A percentile compares a stretch with the other conserved stretches of the same genome.
Evolutionary conservation across 92 coral and sea anemone species (phyloP).

Genomic region (Zoanthus gigantus): DNA sequence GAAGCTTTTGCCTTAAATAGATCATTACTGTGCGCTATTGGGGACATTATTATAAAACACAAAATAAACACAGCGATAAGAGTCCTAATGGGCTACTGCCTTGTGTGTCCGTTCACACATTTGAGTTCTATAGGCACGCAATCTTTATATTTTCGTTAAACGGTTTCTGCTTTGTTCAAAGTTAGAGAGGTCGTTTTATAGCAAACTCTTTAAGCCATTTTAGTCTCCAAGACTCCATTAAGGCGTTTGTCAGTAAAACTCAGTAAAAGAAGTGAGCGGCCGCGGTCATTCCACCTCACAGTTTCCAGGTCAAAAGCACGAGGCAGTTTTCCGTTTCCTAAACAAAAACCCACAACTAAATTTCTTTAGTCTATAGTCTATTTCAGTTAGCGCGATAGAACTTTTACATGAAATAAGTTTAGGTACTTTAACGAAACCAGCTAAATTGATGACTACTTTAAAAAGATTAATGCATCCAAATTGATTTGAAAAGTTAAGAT

Average conservation of each 20-base stretch:
- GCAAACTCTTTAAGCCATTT: background rate
- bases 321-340: background rate
- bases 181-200: background rate
- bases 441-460: background rate
- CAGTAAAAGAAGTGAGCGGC: background rate
- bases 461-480: background rate
- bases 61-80: slow-evolving; percentile 21
- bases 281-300: background rate
- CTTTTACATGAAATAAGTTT: background rate
- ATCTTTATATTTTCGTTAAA: slow-evolving; percentile 10
- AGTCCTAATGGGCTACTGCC: slow-evolving; percentile 7
- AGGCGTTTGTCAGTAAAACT: background rate
- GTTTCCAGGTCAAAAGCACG: background rate
- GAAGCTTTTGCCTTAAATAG: slow-evolving; percentile 10
- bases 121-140: slow-evolving; percentile 4
- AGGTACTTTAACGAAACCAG: background rate
- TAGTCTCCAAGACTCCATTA: background rate
- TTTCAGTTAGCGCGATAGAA: background rate
- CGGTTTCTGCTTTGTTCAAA: background rate
- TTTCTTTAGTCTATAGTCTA: background rate
- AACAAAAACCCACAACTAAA: background rate
- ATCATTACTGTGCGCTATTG: background rate
- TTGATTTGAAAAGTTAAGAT: background rate
- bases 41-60: slow-evolving; percentile 2
- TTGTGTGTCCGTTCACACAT: background rate